phyloP scores from a whole-genome alignment of 2,113 vertebrate species.

The Oreochromis aureus region DNA sequence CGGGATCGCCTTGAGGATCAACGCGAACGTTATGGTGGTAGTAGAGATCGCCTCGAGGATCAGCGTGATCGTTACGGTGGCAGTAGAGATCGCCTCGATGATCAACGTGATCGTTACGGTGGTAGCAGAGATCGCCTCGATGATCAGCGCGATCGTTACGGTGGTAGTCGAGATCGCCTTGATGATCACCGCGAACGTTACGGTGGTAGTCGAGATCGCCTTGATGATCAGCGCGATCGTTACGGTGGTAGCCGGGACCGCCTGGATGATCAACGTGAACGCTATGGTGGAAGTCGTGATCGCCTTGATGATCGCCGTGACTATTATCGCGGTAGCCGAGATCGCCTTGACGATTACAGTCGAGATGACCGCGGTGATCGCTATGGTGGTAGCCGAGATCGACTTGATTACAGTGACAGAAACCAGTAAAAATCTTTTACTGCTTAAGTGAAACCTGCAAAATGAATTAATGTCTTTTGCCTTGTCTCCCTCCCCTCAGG shows the following conservation, averaged over 20 bases:
- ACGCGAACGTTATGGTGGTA: neutral
- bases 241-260: neutral
- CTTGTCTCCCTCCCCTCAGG: neutral
- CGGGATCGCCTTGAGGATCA: neutral
- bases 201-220: neutral
- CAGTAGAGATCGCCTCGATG: neutral
- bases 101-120: fast-evolving
- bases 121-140: neutral
- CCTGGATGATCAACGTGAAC: neutral
- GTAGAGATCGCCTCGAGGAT: slow-evolving; percentile 19
- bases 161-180: neutral
- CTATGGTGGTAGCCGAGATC: neutral
- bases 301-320: neutral
- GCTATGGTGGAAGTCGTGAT: neutral
- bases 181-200: neutral
- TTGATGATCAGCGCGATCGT: neutral
- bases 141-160: fast-evolving
- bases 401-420: neutral
- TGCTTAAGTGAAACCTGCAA: neutral
- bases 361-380: neutral
- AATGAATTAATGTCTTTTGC: neutral
- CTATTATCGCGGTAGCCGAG: neutral
- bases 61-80: neutral
- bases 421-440: neutral
- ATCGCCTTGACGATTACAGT: neutral